Evolutionary conservation across 2,888 invertebrate genomes (phyloP).

Genomic region (Mesochorus sp.): DNA sequence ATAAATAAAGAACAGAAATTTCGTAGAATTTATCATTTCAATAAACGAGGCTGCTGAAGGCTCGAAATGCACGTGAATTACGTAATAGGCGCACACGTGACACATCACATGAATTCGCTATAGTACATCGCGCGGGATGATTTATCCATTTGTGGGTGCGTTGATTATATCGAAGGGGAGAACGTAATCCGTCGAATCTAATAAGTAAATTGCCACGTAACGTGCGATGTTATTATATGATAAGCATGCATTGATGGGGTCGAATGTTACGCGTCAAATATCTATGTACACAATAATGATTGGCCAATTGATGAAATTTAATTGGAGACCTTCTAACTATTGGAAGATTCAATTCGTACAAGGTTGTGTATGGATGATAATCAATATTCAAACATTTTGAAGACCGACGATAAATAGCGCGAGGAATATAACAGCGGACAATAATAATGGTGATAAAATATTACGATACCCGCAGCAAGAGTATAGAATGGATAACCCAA

Average conservation of each 20-base stretch:
- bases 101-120: not conserved
- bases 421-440: too few species aligned
- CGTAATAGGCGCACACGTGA: not conserved
- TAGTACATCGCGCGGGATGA: conserved; percentile 1
- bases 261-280: not conserved
- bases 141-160: conserved; percentile 14
- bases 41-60: not conserved
- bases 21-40: too few species aligned
- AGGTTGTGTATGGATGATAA: not conserved
- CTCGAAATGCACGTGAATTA: not conserved
- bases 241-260: not conserved
- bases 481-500: not conserved
- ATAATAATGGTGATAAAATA: not conserved
- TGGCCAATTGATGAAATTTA: conserved; percentile 9
- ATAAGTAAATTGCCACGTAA: not conserved
- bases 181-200: not conserved
- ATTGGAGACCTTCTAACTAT: conserved; percentile 4
- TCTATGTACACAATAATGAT: not conserved
- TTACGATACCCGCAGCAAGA: not conserved
- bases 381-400: not conserved
- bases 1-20: too few species aligned
- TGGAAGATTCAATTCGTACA: not conserved
- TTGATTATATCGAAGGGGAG: not conserved
- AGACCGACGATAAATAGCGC: too few species aligned
- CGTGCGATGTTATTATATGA: not conserved